Conservation (phyloP, 2,113 vertebrate genomes). For the Hylia prasina region DNA sequence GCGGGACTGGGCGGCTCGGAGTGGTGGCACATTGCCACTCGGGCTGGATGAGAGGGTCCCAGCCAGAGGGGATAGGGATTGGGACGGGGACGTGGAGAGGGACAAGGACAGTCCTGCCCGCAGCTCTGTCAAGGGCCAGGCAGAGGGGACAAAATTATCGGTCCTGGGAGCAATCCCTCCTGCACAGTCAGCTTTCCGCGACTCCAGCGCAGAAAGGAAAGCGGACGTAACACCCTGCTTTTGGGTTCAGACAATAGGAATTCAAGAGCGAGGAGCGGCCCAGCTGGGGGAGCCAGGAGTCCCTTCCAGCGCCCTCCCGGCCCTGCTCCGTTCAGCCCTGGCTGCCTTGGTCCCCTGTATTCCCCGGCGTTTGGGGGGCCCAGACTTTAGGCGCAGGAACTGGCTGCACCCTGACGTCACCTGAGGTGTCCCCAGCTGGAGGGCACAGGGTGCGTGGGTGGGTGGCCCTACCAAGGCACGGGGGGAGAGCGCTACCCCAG, state of each 20-base stretch:
- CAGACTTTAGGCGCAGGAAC: neutral
- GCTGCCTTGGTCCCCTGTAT: neutral
- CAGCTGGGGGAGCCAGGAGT: neutral
- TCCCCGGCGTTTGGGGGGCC: neutral
- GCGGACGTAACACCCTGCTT: constrained; percentile 44
- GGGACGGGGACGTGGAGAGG: neutral
- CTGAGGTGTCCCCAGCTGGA: neutral
- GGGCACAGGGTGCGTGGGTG: neutral
- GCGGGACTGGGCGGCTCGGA: neutral
- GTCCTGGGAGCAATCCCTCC: neutral
- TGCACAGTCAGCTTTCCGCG: neutral
- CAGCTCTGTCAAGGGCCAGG: neutral
- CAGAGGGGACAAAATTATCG: neutral
- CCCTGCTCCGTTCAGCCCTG: neutral
- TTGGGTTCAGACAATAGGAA: constrained; percentile 62
- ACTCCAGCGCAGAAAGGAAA: neutral
- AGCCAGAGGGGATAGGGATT: neutral
- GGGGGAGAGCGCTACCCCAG: neutral
- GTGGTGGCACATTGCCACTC: neutral
- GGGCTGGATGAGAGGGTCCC: neutral
- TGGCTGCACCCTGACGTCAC: neutral
- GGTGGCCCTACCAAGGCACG: neutral
- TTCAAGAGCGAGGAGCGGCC: constrained; percentile 45
- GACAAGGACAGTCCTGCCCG: neutral
- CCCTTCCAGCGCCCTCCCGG: neutral